Percentiles rank a stretch among this genome's conserved stretches.
These are phyloP conservation scores for Aphidius gifuensis DNA, from an alignment of 1,140 invertebrate species.

Conservation along the genomic window DNA sequence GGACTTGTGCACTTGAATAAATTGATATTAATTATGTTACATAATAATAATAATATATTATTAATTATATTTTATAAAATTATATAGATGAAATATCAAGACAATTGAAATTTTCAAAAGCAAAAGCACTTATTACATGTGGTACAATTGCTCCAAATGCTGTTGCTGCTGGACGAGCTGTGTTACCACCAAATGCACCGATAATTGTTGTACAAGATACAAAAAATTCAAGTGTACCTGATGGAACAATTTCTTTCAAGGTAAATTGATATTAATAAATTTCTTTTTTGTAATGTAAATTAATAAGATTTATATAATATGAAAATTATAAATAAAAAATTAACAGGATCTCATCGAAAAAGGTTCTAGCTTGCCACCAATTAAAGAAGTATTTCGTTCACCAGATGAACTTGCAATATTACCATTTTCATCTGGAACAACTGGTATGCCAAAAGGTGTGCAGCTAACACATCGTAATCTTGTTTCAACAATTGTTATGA, in stretches of 20 bases:
- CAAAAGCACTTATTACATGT: constrained; percentile 68
- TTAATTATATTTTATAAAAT: background rate
- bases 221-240: constrained; percentile 29
- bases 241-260: constrained; percentile 41
- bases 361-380: no score
- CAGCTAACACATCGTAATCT: constrained; percentile 80
- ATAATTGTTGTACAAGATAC: constrained; percentile 43
- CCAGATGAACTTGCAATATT: constrained; percentile 58
- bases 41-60: background rate
- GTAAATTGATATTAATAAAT: constrained; percentile 26
- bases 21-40: background rate
- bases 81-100: constrained; percentile 70
- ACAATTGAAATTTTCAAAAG: constrained; percentile 65
- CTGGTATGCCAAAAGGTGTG: constrained; percentile 87
- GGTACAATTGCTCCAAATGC: constrained; percentile 50
- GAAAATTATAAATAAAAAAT: background rate
- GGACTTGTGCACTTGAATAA: no score
- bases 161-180: constrained; percentile 27
- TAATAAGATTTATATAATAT: no score
- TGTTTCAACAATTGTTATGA: constrained; percentile 65
- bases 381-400: constrained; percentile 22
- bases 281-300: background rate
- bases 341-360: no score
- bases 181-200: constrained; percentile 26
- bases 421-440: constrained; percentile 84